A percentile compares a stretch with the other conserved stretches of the same genome.
phyloP scores from a whole-genome alignment of 64 coral and sea anemone species.

The Trachythela sp. region DNA sequence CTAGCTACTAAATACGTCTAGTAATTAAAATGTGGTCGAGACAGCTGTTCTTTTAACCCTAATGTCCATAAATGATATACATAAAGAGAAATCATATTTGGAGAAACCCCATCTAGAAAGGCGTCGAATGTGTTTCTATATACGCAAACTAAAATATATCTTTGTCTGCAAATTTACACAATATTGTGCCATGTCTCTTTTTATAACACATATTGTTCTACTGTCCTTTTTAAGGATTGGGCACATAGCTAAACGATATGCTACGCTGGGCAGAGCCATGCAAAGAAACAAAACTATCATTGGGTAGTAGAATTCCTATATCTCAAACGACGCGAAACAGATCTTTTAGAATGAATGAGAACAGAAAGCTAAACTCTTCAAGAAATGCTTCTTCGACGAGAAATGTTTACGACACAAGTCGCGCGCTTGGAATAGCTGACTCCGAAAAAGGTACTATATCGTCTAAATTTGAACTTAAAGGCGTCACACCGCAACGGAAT shows the following conservation, averaged over 20 bases:
- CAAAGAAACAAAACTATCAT: background rate
- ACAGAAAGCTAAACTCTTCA: background rate
- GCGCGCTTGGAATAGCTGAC: background rate
- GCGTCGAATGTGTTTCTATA: background rate
- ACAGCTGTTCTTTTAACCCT: background rate
- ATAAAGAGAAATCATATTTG: background rate
- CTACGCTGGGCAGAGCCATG: background rate
- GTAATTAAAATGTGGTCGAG: conserved; percentile 1
- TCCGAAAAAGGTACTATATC: background rate
- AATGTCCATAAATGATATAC: background rate
- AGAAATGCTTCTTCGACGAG: background rate
- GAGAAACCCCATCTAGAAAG: no score
- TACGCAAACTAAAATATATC: background rate
- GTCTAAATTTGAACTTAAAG: background rate
- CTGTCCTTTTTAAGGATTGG: background rate
- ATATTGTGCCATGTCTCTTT: background rate
- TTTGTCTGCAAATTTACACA: background rate
- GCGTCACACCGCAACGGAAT: background rate
- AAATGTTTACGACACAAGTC: background rate
- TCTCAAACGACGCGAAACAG: background rate
- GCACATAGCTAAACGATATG: background rate
- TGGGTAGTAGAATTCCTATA: background rate
- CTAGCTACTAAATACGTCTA: background rate
- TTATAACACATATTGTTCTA: background rate
- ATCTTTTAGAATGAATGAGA: background rate